A percentile compares a stretch with the other conserved stretches of the same genome.
Evolutionary conservation across 2,113 vertebrate genomes (phyloP).

Genomic region (Bubo bubo): DNA sequence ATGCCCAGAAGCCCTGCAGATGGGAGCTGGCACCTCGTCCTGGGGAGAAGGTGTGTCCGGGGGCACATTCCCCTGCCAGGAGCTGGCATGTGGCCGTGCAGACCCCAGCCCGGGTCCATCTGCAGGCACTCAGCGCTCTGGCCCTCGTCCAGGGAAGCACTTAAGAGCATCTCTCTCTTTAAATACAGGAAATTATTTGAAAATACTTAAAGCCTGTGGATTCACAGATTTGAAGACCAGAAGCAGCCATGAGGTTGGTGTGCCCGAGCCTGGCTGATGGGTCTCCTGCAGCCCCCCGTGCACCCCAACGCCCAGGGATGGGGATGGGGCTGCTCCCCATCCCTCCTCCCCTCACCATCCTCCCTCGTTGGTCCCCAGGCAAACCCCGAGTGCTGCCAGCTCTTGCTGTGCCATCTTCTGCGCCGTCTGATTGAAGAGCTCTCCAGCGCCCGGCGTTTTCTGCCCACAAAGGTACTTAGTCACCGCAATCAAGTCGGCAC

Average conservation of each 20-base stretch:
- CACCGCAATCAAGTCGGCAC: constrained; percentile 16
- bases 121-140: neutral
- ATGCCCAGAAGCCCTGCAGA: neutral
- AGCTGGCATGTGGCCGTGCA: accelerated
- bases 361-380: neutral
- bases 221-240: neutral
- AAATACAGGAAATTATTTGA: neutral
- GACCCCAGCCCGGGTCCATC: neutral
- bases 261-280: neutral
- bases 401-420: neutral
- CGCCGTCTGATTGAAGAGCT: constrained; percentile 45
- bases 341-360: neutral
- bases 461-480: neutral
- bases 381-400: neutral
- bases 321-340: accelerated
- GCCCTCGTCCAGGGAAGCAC: neutral
- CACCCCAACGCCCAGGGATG: accelerated
- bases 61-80: neutral
- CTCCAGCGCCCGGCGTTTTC: neutral
- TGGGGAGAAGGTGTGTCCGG: accelerated
- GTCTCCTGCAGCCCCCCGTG: neutral
- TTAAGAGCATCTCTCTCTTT: neutral
- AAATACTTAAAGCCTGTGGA: neutral
- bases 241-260: accelerated
- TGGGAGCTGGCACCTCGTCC: neutral